phyloP scores from a whole-genome alignment of 1,140 invertebrate genomes.

The Drosophila willistoni region DNA sequence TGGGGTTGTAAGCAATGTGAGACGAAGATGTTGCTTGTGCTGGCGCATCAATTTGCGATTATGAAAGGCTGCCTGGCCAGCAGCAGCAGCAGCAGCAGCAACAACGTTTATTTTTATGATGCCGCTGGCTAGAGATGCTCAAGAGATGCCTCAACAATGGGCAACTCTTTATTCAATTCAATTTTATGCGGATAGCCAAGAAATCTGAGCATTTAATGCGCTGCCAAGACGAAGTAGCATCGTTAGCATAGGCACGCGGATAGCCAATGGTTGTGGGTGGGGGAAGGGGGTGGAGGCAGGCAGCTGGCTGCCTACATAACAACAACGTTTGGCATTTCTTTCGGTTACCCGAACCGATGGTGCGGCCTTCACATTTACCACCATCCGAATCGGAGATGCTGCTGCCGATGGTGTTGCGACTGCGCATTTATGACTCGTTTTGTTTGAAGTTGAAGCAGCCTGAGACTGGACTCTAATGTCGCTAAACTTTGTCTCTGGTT shows the following conservation, averaged over 20 bases:
- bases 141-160: constrained; percentile 51
- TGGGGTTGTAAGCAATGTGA: constrained; percentile 24
- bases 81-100: constrained; percentile 46
- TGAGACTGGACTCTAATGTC: constrained; percentile 37
- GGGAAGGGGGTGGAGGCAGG: constrained; percentile 6
- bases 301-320: constrained; percentile 6
- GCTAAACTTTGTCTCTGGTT: constrained; percentile 7
- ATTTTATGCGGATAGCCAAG: constrained; percentile 61
- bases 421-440: constrained; percentile 68
- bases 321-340: constrained; percentile 55
- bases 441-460: constrained; percentile 38
- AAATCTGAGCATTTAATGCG: constrained; percentile 78
- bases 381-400: constrained; percentile 29
- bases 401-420: constrained; percentile 62
- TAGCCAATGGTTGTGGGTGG: constrained; percentile 29
- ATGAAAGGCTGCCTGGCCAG: constrained; percentile 78
- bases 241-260: constrained; percentile 52
- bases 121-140: constrained; percentile 25
- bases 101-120: constrained; percentile 43
- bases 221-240: constrained; percentile 60
- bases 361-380: constrained; percentile 56
- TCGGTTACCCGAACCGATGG: constrained; percentile 14
- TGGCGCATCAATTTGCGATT: constrained; percentile 80
- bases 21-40: constrained; percentile 61
- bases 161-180: constrained; percentile 78